Conservation (phyloP, 2,797 vertebrate genomes). For the Pangasius sanitwongsei region DNA sequence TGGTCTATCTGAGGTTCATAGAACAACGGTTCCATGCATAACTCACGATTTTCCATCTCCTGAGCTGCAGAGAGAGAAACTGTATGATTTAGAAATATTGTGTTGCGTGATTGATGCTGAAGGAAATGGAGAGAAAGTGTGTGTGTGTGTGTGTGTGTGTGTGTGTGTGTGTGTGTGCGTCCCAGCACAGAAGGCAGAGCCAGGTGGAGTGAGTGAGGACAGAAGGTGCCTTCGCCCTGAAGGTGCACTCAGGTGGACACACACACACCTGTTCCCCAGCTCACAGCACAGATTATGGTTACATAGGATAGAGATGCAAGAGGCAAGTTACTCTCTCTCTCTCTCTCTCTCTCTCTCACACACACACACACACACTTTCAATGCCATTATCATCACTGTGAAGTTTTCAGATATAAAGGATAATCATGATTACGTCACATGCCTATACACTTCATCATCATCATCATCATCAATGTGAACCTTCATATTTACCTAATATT, state of each 20-base stretch:
- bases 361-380: not conserved
- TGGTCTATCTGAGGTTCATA: not conserved
- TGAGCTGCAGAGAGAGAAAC: not conserved
- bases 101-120: not conserved
- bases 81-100: constrained; percentile 1
- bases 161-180: constrained; percentile 25
- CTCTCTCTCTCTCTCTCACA: not conserved
- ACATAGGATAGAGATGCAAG: constrained; percentile 44
- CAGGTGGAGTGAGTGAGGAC: constrained; percentile 74
- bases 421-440: not conserved
- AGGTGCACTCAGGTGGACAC: constrained; percentile 56
- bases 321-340: constrained; percentile 3
- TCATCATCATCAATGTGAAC: not conserved
- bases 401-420: not conserved
- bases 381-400: not conserved
- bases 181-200: constrained; percentile 62
- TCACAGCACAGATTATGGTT: constrained; percentile 68
- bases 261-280: constrained; percentile 62
- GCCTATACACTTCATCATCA: not conserved
- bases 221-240: constrained; percentile 72
- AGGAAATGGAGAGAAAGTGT: not conserved
- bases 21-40: not conserved
- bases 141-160: constrained; percentile 19
- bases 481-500: not conserved
- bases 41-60: not conserved